Percentiles rank a stretch among this genome's conserved stretches.
Conservation (phyloP, 2,888 invertebrate genomes). For the Cenopis cana region DNA sequence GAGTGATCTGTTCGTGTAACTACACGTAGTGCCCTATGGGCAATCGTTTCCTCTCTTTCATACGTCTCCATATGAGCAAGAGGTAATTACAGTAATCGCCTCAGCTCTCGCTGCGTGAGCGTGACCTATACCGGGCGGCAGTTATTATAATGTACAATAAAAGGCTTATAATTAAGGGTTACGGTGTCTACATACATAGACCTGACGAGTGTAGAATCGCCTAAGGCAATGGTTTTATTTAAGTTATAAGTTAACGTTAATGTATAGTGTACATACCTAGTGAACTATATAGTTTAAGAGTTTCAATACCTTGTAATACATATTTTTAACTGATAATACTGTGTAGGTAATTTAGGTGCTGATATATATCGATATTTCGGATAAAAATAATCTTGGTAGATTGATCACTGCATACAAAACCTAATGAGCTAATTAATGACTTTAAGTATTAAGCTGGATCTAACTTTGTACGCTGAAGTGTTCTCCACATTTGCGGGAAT, state of each 20-base stretch:
- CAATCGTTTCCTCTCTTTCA: constrained; percentile 14
- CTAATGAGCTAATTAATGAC: constrained; percentile 6
- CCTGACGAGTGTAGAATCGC: constrained; percentile 58
- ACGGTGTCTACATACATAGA: constrained; percentile 58
- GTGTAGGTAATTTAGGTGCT: constrained; percentile 56
- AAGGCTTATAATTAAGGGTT: constrained; percentile 52
- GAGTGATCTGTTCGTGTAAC: constrained; percentile 82
- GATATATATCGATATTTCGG: constrained; percentile 53
- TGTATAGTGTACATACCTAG: constrained; percentile 77
- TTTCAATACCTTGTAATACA: constrained; percentile 50
- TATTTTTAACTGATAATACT: constrained; percentile 44
- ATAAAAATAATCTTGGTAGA: constrained; percentile 36
- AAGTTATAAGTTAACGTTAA: constrained; percentile 53
- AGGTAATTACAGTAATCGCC: constrained; percentile 34
- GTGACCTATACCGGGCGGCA: constrained; percentile 32
- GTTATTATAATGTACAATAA: constrained; percentile 41
- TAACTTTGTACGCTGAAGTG: constrained; percentile 36
- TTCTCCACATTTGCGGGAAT: constrained; percentile 3
- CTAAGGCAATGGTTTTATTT: constrained; percentile 59
- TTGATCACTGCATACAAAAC: constrained; percentile 33
- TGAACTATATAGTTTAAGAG: constrained; percentile 51
- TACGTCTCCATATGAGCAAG: constrained; percentile 16
- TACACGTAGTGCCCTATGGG: constrained; percentile 45
- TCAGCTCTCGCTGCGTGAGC: constrained; percentile 28
- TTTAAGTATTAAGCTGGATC: constrained; percentile 31